phyloP scores from a whole-genome alignment of 2,113 vertebrate genomes.

The Piaya cayana region DNA sequence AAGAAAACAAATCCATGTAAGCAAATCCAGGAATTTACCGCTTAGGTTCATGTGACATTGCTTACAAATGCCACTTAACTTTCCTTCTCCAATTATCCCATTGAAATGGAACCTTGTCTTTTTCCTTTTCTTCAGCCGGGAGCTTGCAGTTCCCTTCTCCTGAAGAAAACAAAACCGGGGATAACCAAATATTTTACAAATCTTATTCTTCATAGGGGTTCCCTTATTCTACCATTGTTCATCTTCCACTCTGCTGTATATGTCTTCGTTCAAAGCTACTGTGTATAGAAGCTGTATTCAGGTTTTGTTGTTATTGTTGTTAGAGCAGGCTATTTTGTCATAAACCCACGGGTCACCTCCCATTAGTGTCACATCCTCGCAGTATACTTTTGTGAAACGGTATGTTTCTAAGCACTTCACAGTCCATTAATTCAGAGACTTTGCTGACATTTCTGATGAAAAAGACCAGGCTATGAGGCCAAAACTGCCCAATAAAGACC shows the following conservation, averaged over 20 bases:
- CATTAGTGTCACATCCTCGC: slow-evolving; percentile 65
- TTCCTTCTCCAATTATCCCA: slow-evolving; percentile 14
- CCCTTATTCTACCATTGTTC: not conserved
- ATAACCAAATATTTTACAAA: not conserved
- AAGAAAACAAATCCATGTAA: slow-evolving; percentile 67
- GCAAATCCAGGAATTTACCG: slow-evolving; percentile 55
- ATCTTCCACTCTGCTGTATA: not conserved
- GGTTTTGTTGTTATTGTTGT: slow-evolving; percentile 31
- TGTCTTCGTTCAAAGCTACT: slow-evolving; percentile 16
- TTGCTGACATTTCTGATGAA: slow-evolving; percentile 68
- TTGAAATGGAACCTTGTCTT: not conserved
- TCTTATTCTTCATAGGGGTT: not conserved
- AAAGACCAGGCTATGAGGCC: slow-evolving; percentile 40
- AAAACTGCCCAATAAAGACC: slow-evolving; percentile 26
- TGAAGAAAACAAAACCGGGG: not conserved
- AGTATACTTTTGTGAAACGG: slow-evolving; percentile 63
- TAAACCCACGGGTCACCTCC: slow-evolving; percentile 66
- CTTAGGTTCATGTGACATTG: not conserved
- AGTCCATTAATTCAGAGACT: slow-evolving; percentile 74
- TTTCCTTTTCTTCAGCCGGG: not conserved
- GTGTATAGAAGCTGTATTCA: not conserved
- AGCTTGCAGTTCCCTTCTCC: not conserved
- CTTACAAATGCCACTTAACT: slow-evolving; percentile 26
- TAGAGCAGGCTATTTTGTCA: slow-evolving; percentile 13
- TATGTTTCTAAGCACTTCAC: slow-evolving; percentile 72